Percentiles rank a stretch among this genome's conserved stretches.
These are phyloP conservation scores for Haemorhous mexicanus DNA, from an alignment of 2,113 vertebrate species.

Conservation along the genomic window DNA sequence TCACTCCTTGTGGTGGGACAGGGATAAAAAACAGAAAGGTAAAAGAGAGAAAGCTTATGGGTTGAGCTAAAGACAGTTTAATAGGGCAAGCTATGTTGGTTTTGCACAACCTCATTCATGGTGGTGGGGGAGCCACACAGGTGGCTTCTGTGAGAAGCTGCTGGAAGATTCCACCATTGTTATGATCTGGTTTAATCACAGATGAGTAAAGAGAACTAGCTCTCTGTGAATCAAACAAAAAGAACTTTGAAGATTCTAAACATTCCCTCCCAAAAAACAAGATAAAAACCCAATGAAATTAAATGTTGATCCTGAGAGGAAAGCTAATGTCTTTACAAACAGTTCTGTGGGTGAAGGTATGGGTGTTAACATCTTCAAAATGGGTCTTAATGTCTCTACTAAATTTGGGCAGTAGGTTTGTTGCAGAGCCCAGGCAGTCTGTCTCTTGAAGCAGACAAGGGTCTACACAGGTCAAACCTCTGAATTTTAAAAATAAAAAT, in stretches of 20 bases:
- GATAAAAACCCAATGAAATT: background rate
- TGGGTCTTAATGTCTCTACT: too few relatives aligned
- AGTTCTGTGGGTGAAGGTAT: background rate
- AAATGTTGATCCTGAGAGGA: background rate
- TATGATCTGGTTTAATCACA: background rate
- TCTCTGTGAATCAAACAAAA: background rate
- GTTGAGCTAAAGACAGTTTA: background rate
- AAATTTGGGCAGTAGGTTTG: background rate
- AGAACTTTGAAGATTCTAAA: background rate
- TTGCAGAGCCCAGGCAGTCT: background rate
- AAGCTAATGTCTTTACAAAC: background rate
- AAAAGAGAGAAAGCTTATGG: background rate
- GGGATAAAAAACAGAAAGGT: background rate
- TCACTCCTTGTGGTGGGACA: accelerated
- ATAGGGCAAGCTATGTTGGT: background rate
- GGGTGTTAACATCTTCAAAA: accelerated
- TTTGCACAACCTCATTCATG: background rate
- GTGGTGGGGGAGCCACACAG: too few relatives aligned
- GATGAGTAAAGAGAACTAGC: background rate
- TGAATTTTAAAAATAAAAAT: background rate
- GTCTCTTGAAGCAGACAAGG: background rate
- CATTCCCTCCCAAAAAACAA: background rate
- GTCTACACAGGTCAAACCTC: background rate
- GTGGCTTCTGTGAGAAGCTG: background rate
- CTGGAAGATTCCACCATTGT: background rate